phyloP scores from a whole-genome alignment of 2,888 invertebrate genomes.

The Theristus sp. region DNA sequence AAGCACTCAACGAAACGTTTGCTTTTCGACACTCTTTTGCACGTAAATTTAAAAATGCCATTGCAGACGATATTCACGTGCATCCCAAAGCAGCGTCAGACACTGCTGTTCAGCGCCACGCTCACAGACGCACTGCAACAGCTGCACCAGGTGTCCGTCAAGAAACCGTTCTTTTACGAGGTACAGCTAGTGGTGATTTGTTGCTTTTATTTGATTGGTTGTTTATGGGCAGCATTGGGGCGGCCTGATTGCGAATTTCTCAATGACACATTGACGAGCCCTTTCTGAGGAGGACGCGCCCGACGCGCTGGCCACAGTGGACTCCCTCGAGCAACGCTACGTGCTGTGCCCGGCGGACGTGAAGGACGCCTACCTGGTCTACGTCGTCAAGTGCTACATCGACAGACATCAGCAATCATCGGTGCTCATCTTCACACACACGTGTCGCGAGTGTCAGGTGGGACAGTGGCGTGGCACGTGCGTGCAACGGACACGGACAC shows the following conservation, averaged over 20 bases:
- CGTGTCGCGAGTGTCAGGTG: slow-evolving; percentile 45
- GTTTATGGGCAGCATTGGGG: no score
- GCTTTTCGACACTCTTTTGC: no score
- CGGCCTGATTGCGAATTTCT: neutral
- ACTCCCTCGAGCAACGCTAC: slow-evolving; percentile 68
- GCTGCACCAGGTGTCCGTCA: slow-evolving; percentile 38
- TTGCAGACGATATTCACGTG: slow-evolving; percentile 58
- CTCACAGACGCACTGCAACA: slow-evolving; percentile 61
- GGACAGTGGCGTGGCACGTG: neutral
- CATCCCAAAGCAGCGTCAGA: slow-evolving; percentile 35
- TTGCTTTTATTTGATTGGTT: no score
- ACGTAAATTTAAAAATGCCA: no score
- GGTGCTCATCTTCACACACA: slow-evolving; percentile 81
- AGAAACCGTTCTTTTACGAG: slow-evolving; percentile 39
- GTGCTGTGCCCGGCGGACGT: slow-evolving; percentile 74
- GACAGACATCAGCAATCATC: slow-evolving; percentile 54
- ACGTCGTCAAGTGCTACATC: slow-evolving; percentile 45
- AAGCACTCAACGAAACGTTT: no score
- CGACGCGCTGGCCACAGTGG: slow-evolving; percentile 33
- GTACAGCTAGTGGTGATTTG: no score
- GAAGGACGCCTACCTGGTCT: slow-evolving; percentile 35
- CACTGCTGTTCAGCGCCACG: slow-evolving; percentile 50
- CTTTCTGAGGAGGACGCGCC: neutral
- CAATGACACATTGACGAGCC: no score
- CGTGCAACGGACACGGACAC: no score